Base-by-base conservation (phyloP, 2,888 invertebrate genomes). In the Drosophila prostipennis region DNA sequence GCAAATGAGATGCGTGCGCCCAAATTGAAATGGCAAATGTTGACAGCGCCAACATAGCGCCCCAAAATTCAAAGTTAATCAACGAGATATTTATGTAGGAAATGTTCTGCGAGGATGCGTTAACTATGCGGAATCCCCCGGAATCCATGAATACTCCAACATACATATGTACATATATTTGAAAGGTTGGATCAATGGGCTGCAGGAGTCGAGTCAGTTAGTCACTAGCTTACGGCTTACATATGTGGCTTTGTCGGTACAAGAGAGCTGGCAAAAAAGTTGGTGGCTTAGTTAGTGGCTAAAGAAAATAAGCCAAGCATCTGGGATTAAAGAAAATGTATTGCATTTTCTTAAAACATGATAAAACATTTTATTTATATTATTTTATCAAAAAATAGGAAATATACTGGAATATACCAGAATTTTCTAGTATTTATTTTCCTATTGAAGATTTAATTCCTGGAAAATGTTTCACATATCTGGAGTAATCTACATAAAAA, bases 71-170 rank as follows among this genome's bases (percentile, higher is more conserved):
- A 39, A 76, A 78, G 80, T 78, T 78, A 80, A 79, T 79, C 80
- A 79, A 74, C 72, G 69, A 79, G 79, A 79, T 81, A 77, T 79
- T 79, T 79, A 74, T 79, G 72, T 69, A 49, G 55, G 68, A 63
- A 74, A 63, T 51, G 67, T 39, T 57, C 32, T 14, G 40, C 40
- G 23, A 36, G 54, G 53, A 65, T 73, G 55, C 51, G 73, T 54
- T 55, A 72, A 70, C 70, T 70, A 70, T 53, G 49, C 26, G 43
- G 23, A 43, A 13, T 14, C 43, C 32, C 6, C 32, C 26, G 26
- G 26, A 26, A 32, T 32, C 29, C 52, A 34, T 26, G 53, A 56
- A 52, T 26, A 36, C 16, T 19, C 6, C 10, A 1, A 7, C 14
- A 11, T 19, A 37, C 37, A 10, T 34, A 10, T 32, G 32, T 8